phyloP scores from a whole-genome alignment of 2,797 vertebrate genomes.

The Syndactyla subalaris region DNA sequence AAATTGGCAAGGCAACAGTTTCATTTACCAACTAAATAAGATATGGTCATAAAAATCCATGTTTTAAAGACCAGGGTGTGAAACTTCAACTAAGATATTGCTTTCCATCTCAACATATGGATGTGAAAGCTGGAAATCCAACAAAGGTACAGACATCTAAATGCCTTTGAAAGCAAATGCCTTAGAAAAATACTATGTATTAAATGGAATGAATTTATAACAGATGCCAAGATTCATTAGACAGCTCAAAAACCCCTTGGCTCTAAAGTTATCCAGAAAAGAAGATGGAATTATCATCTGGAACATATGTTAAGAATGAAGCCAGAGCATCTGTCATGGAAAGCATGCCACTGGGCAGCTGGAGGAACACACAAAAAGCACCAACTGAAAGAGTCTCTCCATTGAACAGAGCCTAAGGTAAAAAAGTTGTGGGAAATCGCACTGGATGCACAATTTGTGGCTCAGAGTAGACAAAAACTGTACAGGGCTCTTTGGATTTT shows the following conservation, averaged over 20 bases:
- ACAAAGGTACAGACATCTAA: conserved; percentile 57
- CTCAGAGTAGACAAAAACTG: neutral
- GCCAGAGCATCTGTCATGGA: conserved; percentile 68
- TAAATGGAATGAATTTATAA: conserved; percentile 71
- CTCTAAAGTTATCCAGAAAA: conserved; percentile 72
- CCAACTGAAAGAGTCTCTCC: conserved; percentile 26
- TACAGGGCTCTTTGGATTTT: neutral
- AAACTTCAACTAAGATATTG: conserved; percentile 51
- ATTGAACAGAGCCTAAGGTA: neutral
- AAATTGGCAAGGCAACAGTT: conserved; percentile 30
- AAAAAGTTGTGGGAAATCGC: neutral
- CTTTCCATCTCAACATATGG: conserved; percentile 55
- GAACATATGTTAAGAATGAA: conserved; percentile 72
- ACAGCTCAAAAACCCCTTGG: conserved; percentile 69
- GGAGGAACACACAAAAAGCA: conserved; percentile 42
- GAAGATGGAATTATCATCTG: conserved; percentile 72
- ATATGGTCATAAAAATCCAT: conserved; percentile 32
- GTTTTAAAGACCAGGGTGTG: conserved; percentile 46
- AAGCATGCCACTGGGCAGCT: conserved; percentile 71
- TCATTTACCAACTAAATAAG: conserved; percentile 44
- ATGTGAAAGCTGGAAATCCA: conserved; percentile 63
- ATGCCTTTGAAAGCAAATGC: conserved; percentile 58
- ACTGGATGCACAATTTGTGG: neutral
- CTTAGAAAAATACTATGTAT: conserved; percentile 65
- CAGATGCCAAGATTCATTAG: conserved; percentile 71